Base-by-base conservation (phyloP, 2,113 vertebrate genomes). In the Syrrhaptes paradoxus region DNA sequence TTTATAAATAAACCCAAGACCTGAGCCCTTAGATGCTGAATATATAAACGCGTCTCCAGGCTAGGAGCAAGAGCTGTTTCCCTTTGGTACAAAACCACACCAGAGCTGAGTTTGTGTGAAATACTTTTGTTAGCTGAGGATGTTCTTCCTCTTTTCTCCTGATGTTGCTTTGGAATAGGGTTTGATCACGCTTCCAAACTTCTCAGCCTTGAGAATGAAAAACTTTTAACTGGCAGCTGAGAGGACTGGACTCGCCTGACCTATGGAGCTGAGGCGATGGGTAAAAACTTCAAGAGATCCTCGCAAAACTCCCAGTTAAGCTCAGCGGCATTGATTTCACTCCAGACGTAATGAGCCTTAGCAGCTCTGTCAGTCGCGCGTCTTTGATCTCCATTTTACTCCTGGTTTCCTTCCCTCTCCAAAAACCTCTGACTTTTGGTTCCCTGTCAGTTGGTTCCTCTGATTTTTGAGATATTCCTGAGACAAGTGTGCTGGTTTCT, bases 351-450 rank as follows among this genome's bases (percentile, higher is more conserved):
- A 94, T 17, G 54, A 96, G 78, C 92, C 90, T 93, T 65, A 76
- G 94, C 96, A 95, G 88, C 73, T 81, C 91, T 83, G 45, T 51
- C 87, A 87, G 87, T 18, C 75, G 81, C 20, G 10, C 36, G 20
- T 49, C 91, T 94, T 94, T 94, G 94, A 95, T 95, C 94, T 95
- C 66, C 79, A 34, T 57, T 94, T 96, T 84, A 85, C 72, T 61
- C 17, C 14, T 11, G 22, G 43, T 46, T 78, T 61, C 70, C 67
- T 72, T 36, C 43, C 63, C 52, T 92, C 78, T 88, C 73, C 43
- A 68, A 45, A 91, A 68, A 81, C 8, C 76, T 75, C 76, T 51
- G 52, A 17, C n/a, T 91, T 66, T 31, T 41, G 94, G 41, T 61
- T 94, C 43, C 46, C 57, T 59, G 14, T 55, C 63, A 74, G 73